Evolutionary conservation across 1,140 invertebrate genomes (phyloP).

Genomic region (Zaprionus nigranus): DNA sequence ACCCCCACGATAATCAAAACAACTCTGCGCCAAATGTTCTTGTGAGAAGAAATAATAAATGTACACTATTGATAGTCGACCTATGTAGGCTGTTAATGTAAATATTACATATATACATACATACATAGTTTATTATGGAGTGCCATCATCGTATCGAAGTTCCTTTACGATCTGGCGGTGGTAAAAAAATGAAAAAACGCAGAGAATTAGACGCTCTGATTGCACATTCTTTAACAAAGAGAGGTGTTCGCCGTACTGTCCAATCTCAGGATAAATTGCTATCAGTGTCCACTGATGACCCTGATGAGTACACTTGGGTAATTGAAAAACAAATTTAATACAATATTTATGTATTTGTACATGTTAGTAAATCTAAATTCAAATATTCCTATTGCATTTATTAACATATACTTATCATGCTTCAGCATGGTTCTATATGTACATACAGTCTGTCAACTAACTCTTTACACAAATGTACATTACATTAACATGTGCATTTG

Average conservation of each 20-base stretch:
- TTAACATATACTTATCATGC: not conserved
- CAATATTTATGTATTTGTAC: conserved; percentile 2
- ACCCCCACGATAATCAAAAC: not conserved
- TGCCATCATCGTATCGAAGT: conserved; percentile 79
- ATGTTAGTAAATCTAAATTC: not conserved
- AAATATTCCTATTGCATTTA: not conserved
- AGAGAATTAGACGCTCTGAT: conserved; percentile 85
- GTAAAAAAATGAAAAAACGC: conserved; percentile 86
- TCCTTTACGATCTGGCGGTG: conserved; percentile 82
- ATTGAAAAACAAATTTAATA: conserved; percentile 4
- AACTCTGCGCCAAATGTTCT: conserved; percentile 17
- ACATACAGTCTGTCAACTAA: too few species aligned
- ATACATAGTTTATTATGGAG: conserved; percentile 65
- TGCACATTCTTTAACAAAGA: conserved; percentile 73
- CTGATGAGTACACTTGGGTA: conserved; percentile 84
- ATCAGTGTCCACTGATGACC: conserved; percentile 85
- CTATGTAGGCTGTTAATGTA: conserved; percentile 17
- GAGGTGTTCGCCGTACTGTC: conserved; percentile 49
- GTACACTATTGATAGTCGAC: conserved; percentile 4
- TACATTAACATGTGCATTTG: too few species aligned
- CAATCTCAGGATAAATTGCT: conserved; percentile 84
- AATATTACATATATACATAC: conserved; percentile 12
- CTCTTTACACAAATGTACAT: not conserved
- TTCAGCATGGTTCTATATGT: conserved; percentile 1
- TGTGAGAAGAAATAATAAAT: conserved; percentile 20